These are phyloP conservation scores for Drosophila lacteicornis DNA, from an alignment of 1,140 invertebrate genomes.

Conservation along the genomic window DNA sequence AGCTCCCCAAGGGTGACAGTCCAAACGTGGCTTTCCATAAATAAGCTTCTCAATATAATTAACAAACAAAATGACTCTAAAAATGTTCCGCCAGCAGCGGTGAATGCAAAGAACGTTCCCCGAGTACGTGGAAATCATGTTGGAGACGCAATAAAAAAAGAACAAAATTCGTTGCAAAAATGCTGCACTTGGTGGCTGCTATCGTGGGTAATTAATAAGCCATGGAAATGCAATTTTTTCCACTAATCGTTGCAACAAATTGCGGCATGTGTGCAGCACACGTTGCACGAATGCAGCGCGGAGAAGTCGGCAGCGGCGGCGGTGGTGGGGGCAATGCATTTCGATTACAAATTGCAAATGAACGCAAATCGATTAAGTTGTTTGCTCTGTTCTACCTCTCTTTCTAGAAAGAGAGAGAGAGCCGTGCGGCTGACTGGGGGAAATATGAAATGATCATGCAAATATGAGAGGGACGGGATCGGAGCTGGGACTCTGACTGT, in stretches of 20 bases:
- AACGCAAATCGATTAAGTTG: constrained; percentile 83
- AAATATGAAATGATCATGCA: constrained; percentile 81
- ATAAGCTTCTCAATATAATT: constrained; percentile 40
- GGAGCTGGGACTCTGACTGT: background rate
- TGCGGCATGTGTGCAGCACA: constrained; percentile 75
- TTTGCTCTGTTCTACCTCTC: constrained; percentile 44
- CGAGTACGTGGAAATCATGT: constrained; percentile 23
- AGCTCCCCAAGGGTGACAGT: constrained; percentile 12
- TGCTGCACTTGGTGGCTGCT: constrained; percentile 59
- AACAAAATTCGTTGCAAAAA: constrained; percentile 26
- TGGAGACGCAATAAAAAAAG: constrained; percentile 8
- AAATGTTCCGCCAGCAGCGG: constrained; percentile 18
- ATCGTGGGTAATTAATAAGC: constrained; percentile 81
- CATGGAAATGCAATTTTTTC: constrained; percentile 70
- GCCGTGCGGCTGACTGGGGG: background rate
- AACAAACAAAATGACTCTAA: constrained; percentile 16
- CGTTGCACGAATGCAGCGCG: constrained; percentile 51
- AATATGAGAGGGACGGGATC: constrained; percentile 47
- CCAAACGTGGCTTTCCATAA: constrained; percentile 27
- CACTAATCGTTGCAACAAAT: constrained; percentile 81
- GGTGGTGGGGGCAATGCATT: constrained; percentile 34
- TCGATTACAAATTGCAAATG: constrained; percentile 82
- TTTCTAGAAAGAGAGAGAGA: background rate
- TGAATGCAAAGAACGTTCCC: constrained; percentile 9
- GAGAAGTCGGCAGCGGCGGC: background rate